Evolutionary conservation across 2,888 invertebrate species (phyloP).

Genomic region (Salpingus planirostris): DNA sequence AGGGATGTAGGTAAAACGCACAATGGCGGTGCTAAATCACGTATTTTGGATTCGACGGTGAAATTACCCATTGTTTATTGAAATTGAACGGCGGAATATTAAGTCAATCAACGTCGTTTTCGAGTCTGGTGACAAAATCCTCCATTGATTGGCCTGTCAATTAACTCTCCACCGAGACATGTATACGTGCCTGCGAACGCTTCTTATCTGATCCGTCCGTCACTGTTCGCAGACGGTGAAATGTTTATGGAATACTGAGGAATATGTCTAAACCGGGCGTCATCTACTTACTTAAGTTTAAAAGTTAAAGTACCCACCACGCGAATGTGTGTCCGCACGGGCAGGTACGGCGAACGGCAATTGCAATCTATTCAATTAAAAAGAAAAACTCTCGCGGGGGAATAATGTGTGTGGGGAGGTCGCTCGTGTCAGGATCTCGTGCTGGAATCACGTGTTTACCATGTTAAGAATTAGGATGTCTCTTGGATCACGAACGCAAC

Average conservation of each 20-base stretch:
- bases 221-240: constrained; percentile 37
- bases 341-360: too few species aligned
- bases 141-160: constrained; percentile 44
- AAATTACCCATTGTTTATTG: constrained; percentile 42
- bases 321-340: too few species aligned
- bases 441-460: too few species aligned
- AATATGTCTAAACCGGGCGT: constrained; percentile 37
- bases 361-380: too few species aligned
- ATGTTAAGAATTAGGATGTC: too few species aligned
- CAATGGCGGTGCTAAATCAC: constrained; percentile 24
- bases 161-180: constrained; percentile 41
- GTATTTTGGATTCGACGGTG: constrained; percentile 29
- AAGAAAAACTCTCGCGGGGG: too few species aligned
- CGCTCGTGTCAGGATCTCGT: too few species aligned
- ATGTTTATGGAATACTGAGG: constrained; percentile 40
- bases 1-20: too few species aligned
- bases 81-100: constrained; percentile 40
- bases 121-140: constrained; percentile 41
- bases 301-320: too few species aligned
- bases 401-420: too few species aligned
- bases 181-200: constrained; percentile 43
- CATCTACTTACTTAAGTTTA: constrained; percentile 36
- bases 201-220: constrained; percentile 42
- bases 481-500: too few species aligned
- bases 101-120: constrained; percentile 42